Evolutionary conservation across 2,888 invertebrate species (phyloP), one percentile per base, ranked within the genome.

Genomic region (Adineta ricciae): DNA sequence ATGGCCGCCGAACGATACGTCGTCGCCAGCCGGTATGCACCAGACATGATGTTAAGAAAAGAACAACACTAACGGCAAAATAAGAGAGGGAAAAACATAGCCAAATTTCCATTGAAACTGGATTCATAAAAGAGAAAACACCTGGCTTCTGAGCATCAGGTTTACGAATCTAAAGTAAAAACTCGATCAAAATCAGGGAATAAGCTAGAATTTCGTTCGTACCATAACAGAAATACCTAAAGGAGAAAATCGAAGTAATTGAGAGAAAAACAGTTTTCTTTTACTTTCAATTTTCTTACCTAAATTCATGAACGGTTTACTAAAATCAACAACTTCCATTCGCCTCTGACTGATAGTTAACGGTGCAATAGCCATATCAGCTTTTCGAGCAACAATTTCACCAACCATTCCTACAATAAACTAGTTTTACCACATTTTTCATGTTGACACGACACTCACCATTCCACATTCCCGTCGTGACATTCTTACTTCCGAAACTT

Each of bases 31-130:
- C 98, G 90, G 96, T 96, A 0, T 98, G 97, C 1, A 96, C 96
- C 92, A 98, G 97, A 87, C 97, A 92, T 82, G 97, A 97, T 64
- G 99, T 98, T 88, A 97, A 94, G 92, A 97, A 99, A 38, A 99
- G 93, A 32, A 98, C 97, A 87, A 98, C 95, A 91, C 96, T 97
- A 85, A 97, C 97, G 73, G 96, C 96, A 87, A 97, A 94, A 91
- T 96, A 97, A 87, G 96, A 96, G 91, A 97, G 92, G 87, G 93
- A 92, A 86, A 93, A 92, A 90, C 93, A 93, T 90, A 96, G 94
- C 97, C 98, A 98, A 90, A 98, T 97, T 92, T 97, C 97, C 90
- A 95, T 95, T 87, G 96, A 96, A 87, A 99, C 93, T 49, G 99
- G 99, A 91, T 95, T 94, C 91, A 99, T 93, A 92, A 99, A 99